Evolutionary conservation across 2,797 vertebrate species (phyloP).

Genomic region (Menidia menidia): DNA sequence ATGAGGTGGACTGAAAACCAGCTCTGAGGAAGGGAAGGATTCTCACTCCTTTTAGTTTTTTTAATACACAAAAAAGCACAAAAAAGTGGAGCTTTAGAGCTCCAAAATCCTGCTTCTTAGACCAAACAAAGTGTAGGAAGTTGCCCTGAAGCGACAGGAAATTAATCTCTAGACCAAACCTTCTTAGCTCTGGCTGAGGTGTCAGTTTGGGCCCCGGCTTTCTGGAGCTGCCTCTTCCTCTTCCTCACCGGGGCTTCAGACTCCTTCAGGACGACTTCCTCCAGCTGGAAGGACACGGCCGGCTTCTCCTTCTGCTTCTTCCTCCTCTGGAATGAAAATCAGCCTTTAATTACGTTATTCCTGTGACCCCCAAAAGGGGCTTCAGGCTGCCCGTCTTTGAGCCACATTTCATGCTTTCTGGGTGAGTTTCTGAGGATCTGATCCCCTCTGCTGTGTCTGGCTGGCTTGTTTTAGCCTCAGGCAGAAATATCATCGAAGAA

Average conservation of each 20-base stretch:
- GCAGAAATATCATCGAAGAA: too few relatives aligned
- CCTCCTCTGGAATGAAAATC: conserved; percentile 74
- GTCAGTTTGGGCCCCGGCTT: conserved; percentile 51
- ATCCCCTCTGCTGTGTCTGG: too few relatives aligned
- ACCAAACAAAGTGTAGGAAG: conserved; percentile 6
- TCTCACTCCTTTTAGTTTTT: too few relatives aligned
- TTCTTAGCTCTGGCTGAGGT: conserved; percentile 44
- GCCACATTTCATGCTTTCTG: too few relatives aligned
- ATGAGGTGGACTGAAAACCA: too few relatives aligned
- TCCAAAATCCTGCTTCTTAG: background rate
- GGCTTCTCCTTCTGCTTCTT: conserved; percentile 79
- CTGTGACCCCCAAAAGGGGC: too few relatives aligned
- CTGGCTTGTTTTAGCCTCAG: too few relatives aligned
- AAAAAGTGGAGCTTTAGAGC: too few relatives aligned
- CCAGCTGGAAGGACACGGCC: conserved; percentile 19
- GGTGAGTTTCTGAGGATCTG: too few relatives aligned
- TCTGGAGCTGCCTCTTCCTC: conserved; percentile 65
- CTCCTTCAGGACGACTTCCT: conserved; percentile 50
- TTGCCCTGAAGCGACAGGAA: conserved; percentile 4
- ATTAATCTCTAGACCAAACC: conserved; percentile 52
- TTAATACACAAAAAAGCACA: too few relatives aligned
- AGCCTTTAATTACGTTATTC: background rate
- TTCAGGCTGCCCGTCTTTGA: too few relatives aligned
- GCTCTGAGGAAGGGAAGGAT: too few relatives aligned
- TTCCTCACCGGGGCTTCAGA: conserved; percentile 53